Evolutionary conservation across 2,888 invertebrate genomes (phyloP).

Genomic region (Diabrotica balteata): DNA sequence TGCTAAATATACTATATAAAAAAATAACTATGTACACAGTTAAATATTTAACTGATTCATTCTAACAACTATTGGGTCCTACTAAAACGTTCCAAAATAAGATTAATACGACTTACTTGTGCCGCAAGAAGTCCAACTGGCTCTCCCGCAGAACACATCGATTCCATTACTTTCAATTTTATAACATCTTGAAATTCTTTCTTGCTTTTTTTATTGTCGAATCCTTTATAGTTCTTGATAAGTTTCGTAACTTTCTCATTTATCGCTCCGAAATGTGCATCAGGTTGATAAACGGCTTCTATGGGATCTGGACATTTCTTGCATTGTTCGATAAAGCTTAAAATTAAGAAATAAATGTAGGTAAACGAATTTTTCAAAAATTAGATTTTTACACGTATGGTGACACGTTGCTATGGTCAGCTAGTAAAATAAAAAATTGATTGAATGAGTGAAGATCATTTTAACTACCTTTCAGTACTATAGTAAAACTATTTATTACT

Average conservation of each 20-base stretch:
- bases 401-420: too few relatives aligned
- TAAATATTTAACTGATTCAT: not conserved
- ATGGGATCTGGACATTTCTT: constrained; percentile 77
- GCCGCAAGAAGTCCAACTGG: constrained; percentile 96
- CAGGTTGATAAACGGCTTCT: constrained; percentile 72
- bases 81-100: too few relatives aligned
- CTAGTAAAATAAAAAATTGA: too few relatives aligned
- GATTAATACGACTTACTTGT: constrained; percentile 62
- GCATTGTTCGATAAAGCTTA: constrained; percentile 45
- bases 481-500: too few relatives aligned
- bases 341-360: constrained; percentile 28
- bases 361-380: constrained; percentile 8
- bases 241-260: constrained; percentile 80
- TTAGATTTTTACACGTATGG: not conserved
- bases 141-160: constrained; percentile 89
- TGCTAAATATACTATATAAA: too few relatives aligned
- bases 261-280: constrained; percentile 81
- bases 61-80: not conserved
- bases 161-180: constrained; percentile 77
- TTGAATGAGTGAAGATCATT: too few relatives aligned
- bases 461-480: too few relatives aligned
- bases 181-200: constrained; percentile 71
- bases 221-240: constrained; percentile 65
- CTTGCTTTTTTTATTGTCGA: constrained; percentile 54
- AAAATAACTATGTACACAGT: too few relatives aligned